Evolutionary conservation across 2,888 invertebrate genomes (phyloP).

Genomic region (Torymus texanus): DNA sequence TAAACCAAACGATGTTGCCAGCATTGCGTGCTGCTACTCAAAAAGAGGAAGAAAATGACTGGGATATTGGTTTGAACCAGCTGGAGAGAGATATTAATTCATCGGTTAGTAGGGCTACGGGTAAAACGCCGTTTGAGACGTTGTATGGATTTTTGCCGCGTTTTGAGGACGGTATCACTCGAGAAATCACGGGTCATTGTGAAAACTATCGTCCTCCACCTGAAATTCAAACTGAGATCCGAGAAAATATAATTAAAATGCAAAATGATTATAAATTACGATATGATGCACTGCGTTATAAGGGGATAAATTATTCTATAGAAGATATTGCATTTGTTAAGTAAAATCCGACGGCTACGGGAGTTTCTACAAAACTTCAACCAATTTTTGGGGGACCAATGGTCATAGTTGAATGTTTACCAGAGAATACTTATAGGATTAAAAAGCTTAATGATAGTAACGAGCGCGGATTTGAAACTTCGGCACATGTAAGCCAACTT

Average conservation of each 20-base stretch:
- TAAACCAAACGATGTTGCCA: slow-evolving; percentile 41
- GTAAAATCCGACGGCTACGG: slow-evolving; percentile 12
- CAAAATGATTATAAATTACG: background rate
- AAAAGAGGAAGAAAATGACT: background rate
- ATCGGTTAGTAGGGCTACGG: background rate
- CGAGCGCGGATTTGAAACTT: background rate
- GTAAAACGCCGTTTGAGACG: background rate
- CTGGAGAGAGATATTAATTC: slow-evolving; percentile 7
- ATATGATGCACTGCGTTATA: background rate
- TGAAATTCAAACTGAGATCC: background rate
- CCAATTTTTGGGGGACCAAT: background rate
- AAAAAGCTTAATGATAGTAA: background rate
- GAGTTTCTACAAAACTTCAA: too few relatives aligned
- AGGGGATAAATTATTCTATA: background rate
- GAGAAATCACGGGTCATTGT: background rate
- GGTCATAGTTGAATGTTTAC: background rate
- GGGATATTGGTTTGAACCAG: background rate
- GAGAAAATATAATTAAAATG: background rate
- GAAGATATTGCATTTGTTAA: slow-evolving; percentile 30
- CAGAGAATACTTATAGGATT: background rate
- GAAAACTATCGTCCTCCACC: background rate
- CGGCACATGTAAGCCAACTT: background rate
- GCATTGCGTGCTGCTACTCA: background rate
- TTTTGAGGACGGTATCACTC: background rate
- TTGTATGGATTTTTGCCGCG: background rate